These are phyloP conservation scores for Cercopithecus mona DNA, from an alignment of 2,113 vertebrate species.

Conservation along the genomic window DNA sequence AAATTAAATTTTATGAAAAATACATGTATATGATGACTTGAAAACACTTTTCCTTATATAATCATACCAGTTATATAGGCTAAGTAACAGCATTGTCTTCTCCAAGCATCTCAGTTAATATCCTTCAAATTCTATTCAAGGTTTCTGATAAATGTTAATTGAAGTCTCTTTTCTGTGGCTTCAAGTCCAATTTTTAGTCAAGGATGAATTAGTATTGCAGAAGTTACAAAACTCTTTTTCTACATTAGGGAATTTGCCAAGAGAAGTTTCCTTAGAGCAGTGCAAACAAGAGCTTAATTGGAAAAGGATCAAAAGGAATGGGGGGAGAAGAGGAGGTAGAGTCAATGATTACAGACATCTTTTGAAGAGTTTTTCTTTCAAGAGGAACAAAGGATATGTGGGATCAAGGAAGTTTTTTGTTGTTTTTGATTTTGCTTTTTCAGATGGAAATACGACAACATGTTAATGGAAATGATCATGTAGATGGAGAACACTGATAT, in stretches of 20 bases:
- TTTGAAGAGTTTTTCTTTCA: constrained; percentile 41
- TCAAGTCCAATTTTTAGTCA: background rate
- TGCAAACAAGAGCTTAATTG: background rate
- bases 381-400: background rate
- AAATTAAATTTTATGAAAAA: background rate
- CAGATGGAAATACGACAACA: background rate
- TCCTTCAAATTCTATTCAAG: background rate
- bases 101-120: background rate
- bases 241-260: background rate
- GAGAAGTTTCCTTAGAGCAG: background rate
- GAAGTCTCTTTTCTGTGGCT: background rate
- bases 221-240: background rate
- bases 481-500: background rate
- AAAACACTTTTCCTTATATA: background rate
- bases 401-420: background rate
- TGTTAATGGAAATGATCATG: background rate
- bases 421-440: constrained; percentile 1
- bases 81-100: background rate
- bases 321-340: background rate
- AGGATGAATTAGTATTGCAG: background rate
- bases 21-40: background rate
- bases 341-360: background rate
- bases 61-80: background rate
- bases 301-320: background rate
- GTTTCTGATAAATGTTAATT: background rate